Base-by-base conservation (phyloP, 2,113 vertebrate genomes). In the Aspiorhynchus laticeps region DNA sequence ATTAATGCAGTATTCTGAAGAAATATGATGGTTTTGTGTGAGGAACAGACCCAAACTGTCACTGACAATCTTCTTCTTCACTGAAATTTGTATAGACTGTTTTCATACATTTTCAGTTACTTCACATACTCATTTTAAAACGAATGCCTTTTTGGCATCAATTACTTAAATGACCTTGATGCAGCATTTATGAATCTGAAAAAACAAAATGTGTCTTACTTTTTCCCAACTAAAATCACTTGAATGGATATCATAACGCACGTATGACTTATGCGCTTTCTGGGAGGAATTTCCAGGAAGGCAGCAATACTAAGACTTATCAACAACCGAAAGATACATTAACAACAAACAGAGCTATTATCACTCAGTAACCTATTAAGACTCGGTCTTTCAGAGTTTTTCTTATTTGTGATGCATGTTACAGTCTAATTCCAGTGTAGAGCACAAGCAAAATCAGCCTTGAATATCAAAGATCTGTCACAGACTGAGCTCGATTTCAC, bases 401-500 rank as follows among this genome's bases (percentile, higher is more conserved):
- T 48, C 74, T 77, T 2, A 51, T 31, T 76, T 51, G 14, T 77
- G 74, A 19, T 24, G 31, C 10, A 79, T 51, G 51, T 33, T 59
- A 31, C 48, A 17, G 21, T 59, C 9, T 59, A 79, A 56, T 79
- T 21, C 31, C 51, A 79, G 51, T 56, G 11, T 59, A 59, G 7
- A 36, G 28, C 51, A 59, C 14, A 7, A 43, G 1, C 8, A 79
- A 59, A 75, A 59, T 24, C 14, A 51, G 75, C n/a, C 9, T 51
- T 79, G 31, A 48, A 77, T 51, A 77, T 31, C 15, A 31, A 48
- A 19, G 24, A 77, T 77, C 43, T 79, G 77, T 79, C 77, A 51
- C 46, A 19, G 51, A 53, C 51, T 7, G 17, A 53, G 51, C 17
- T 53, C 6, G 17, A 21, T 53, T 53, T 53, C 17, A 53, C 48